These are phyloP conservation scores for Chlamydotis undulata DNA, from an alignment of 2,113 vertebrate species.

Conservation along the genomic window DNA sequence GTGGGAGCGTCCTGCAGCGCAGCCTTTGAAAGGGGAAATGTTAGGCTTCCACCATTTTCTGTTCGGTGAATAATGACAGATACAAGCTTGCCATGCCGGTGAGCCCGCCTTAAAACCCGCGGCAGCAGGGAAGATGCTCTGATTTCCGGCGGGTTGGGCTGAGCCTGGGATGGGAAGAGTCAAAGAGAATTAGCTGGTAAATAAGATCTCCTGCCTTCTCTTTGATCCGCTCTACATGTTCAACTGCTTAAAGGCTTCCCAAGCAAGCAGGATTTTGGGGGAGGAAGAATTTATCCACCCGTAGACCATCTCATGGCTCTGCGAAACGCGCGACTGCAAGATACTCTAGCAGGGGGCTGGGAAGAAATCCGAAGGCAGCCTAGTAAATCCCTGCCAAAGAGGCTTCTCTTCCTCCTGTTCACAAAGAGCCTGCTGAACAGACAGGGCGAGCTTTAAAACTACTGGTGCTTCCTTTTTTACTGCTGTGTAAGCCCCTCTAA, in stretches of 20 bases:
- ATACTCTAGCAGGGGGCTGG: background rate
- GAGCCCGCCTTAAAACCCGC: background rate
- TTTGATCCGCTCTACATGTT: conserved; percentile 21
- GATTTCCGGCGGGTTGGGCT: background rate
- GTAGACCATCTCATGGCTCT: background rate
- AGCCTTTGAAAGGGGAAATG: background rate
- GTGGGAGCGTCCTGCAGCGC: background rate
- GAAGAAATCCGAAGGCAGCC: conserved; percentile 1
- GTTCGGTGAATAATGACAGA: background rate
- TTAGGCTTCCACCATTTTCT: background rate
- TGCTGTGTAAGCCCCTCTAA: background rate
- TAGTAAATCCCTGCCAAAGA: conserved; percentile 44
- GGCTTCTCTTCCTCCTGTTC: conserved; percentile 1
- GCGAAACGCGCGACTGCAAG: background rate
- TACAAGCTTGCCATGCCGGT: background rate
- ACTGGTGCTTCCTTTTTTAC: background rate
- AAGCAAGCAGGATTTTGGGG: conserved; percentile 17
- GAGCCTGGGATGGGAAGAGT: conserved; percentile 38
- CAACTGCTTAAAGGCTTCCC: conserved; percentile 59
- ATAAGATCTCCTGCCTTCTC: conserved; percentile 35
- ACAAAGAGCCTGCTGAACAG: background rate
- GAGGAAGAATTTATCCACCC: conserved; percentile 10
- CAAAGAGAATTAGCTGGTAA: conserved; percentile 58
- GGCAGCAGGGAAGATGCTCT: background rate
- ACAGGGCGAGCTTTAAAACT: background rate